Conservation (phyloP, 2,113 vertebrate genomes). For the Sapajus apella region DNA sequence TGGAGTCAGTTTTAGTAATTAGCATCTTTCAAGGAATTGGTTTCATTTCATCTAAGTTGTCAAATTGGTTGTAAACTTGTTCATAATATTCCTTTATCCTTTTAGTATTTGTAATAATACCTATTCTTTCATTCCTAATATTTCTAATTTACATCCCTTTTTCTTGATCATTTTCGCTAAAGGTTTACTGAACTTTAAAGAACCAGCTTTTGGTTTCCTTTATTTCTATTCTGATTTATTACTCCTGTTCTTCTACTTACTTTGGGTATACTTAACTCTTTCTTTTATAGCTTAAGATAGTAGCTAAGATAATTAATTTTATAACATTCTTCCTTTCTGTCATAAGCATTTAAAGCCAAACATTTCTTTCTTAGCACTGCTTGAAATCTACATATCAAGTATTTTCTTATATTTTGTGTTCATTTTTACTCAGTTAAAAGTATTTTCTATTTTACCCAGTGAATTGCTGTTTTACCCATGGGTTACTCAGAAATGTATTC, state of each 20-base stretch:
- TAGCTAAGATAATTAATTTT: background rate
- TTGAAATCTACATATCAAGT: background rate
- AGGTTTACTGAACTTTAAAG: background rate
- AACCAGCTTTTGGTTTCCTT: background rate
- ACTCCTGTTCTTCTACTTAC: background rate
- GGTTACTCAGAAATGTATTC: background rate
- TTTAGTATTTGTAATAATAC: background rate
- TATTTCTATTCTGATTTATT: background rate
- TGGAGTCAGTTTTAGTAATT: background rate
- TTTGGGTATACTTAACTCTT: background rate
- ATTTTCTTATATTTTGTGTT: background rate
- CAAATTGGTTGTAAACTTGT: background rate
- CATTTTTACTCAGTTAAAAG: conserved; percentile 13
- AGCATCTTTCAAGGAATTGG: background rate
- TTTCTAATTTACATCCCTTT: background rate
- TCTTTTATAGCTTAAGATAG: background rate
- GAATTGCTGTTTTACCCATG: background rate
- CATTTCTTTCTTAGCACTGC: background rate
- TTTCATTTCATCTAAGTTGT: background rate
- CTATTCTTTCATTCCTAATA: background rate
- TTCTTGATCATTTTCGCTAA: background rate
- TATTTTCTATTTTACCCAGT: background rate
- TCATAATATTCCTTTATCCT: background rate
- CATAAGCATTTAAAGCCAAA: background rate
- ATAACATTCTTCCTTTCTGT: background rate